Conservation (phyloP, 1,140 invertebrate genomes). For the Hetaerina americana region DNA sequence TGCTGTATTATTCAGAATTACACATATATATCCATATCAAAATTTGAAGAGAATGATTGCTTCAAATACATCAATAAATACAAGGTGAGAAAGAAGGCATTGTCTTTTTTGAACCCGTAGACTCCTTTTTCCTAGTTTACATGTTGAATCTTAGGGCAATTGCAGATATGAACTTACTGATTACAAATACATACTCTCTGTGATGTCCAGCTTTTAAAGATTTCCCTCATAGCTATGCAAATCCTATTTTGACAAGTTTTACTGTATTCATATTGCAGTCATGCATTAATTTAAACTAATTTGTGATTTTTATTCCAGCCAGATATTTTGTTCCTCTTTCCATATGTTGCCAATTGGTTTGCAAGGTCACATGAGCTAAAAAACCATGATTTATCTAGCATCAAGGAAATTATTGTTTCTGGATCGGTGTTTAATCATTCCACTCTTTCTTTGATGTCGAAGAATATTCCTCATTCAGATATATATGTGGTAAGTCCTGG, state of each 20-base stretch:
- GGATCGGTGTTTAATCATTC: background rate
- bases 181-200: no score
- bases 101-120: no score
- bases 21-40: background rate
- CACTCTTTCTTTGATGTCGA: background rate
- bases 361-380: background rate
- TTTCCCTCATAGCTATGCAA: no score
- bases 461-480: no score
- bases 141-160: no score
- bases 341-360: background rate
- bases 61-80: slow-evolving; percentile 1
- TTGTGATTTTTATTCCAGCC: background rate
- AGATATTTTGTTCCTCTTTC: background rate
- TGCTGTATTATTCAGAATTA: background rate
- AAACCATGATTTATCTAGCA: background rate
- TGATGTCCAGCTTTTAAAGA: no score
- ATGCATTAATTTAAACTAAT: no score
- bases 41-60: background rate
- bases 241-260: no score
- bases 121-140: no score
- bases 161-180: no score
- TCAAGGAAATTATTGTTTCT: background rate
- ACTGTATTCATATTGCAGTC: no score
- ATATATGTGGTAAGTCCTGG: no score
- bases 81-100: background rate